phyloP scores from a whole-genome alignment of 2,113 vertebrate species.

The Protobothrops mucrosquamatus region DNA sequence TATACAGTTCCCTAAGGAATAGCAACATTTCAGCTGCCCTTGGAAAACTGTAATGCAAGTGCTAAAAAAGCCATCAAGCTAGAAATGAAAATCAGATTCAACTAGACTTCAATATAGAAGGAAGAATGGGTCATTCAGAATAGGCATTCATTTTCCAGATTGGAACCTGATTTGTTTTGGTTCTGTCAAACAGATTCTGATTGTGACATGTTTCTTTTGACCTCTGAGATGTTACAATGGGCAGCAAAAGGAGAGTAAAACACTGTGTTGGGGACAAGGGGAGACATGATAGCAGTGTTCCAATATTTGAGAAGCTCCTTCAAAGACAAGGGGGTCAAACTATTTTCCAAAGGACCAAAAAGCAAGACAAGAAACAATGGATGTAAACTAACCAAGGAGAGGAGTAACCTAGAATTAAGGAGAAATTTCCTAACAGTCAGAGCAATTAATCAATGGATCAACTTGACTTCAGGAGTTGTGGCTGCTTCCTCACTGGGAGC shows the following conservation, averaged over 20 bases:
- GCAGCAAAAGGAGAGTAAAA: not conserved
- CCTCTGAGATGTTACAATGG: not conserved
- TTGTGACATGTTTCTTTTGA: not conserved
- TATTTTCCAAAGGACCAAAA: too few relatives aligned
- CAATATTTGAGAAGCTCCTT: too few relatives aligned
- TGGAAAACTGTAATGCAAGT: slow-evolving; percentile 26
- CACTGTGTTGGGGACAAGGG: not conserved
- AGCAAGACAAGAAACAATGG: too few relatives aligned
- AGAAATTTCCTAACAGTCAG: too few relatives aligned
- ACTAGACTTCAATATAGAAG: not conserved
- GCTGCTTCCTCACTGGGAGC: too few relatives aligned
- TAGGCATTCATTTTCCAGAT: not conserved
- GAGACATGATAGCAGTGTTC: too few relatives aligned
- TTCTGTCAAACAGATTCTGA: not conserved
- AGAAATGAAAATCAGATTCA: not conserved
- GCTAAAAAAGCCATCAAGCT: slow-evolving; percentile 15
- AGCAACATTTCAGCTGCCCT: slow-evolving; percentile 21
- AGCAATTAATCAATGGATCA: too few relatives aligned
- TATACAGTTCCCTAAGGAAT: slow-evolving; percentile 22
- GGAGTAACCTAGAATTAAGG: too few relatives aligned
- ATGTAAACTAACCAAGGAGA: too few relatives aligned
- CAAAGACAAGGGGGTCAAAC: too few relatives aligned
- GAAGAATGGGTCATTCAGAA: not conserved
- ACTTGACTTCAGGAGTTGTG: too few relatives aligned
- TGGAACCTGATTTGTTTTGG: not conserved